phyloP scores from a whole-genome alignment of 2,888 invertebrate species.

The Lycophotia porphyrea region DNA sequence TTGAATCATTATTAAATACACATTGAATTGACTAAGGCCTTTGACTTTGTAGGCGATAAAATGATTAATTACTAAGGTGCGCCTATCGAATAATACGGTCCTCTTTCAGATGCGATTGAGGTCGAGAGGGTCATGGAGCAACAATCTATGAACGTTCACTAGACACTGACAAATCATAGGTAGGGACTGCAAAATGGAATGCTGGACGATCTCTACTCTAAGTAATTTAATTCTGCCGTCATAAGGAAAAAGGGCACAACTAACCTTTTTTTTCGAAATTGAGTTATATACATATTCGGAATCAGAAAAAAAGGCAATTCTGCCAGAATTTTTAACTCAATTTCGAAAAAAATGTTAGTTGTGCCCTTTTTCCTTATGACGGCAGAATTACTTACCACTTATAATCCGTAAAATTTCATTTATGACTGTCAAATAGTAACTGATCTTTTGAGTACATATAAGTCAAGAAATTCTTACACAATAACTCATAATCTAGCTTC shows the following conservation, averaged over 20 bases:
- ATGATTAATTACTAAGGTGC: constrained; percentile 17
- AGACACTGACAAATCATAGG: constrained; percentile 19
- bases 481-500: constrained; percentile 10
- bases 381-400: not conserved
- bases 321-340: too few relatives aligned
- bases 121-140: constrained; percentile 21
- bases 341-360: too few relatives aligned
- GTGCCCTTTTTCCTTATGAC: too few relatives aligned
- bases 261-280: too few relatives aligned
- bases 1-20: constrained; percentile 14
- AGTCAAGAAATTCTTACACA: constrained; percentile 9
- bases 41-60: constrained; percentile 22
- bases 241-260: too few relatives aligned
- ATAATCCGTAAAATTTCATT: not conserved
- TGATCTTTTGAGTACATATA: not conserved
- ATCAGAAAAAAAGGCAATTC: too few relatives aligned
- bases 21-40: constrained; percentile 6
- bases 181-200: constrained; percentile 1
- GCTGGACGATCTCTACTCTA: not conserved
- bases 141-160: constrained; percentile 13
- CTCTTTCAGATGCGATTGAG: constrained; percentile 20
- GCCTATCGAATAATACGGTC: constrained; percentile 16
- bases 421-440: not conserved
- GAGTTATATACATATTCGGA: too few relatives aligned
- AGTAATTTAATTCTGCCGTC: not conserved